Base-by-base conservation (phyloP, 2,113 vertebrate genomes). In the Hiodon tergisus region DNA sequence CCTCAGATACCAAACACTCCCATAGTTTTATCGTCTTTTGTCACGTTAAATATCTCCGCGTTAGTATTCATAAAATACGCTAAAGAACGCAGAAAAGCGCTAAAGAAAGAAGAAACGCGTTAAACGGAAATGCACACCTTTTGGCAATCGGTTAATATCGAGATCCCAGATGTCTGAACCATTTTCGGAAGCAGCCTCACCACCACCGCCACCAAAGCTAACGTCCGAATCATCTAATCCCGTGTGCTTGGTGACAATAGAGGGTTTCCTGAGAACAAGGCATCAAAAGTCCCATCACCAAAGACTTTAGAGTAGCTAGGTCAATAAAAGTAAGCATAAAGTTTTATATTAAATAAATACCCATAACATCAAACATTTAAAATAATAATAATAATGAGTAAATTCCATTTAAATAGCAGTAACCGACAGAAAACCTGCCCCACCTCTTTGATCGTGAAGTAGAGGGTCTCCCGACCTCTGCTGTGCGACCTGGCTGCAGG, bases 191-290 rank as follows among this genome's bases (percentile, higher is more conserved):
- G 86, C 67, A 75, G 87, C 83, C 71, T 94, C 85, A 77, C 94
- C 93, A 78, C 88, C 85, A 76, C 91, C 87, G 76, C 85, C 91
- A 83, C 92, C 94, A 81, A 93, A 92, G 16, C 91, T 87, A 17
- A 79, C 85, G 66, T 93, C 94, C 55, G 96, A 96, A 85, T 98
- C 95, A 79, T 98, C 96, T 73, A 96, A 89, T 75, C 95, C 96
- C 72, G 94, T 91, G 71, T 97, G 96, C 77, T 95, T 98, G 80
- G 90, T 94, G 79, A 98, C 95, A 84, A 98, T 76, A 79, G 89
- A 87, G 59, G 97, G 96, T 90, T 99, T 99, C 90, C 97, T 99
- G 85, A 7, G 16, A 73, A 8, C 5, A 55, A 3, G 51, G 60
- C 80, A 5, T 61, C 13, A 0, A 69, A 50, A 77, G 5, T 16